These are phyloP conservation scores for Lutraria rhynchaena DNA, from an alignment of 1,140 invertebrate species.

Conservation along the genomic window DNA sequence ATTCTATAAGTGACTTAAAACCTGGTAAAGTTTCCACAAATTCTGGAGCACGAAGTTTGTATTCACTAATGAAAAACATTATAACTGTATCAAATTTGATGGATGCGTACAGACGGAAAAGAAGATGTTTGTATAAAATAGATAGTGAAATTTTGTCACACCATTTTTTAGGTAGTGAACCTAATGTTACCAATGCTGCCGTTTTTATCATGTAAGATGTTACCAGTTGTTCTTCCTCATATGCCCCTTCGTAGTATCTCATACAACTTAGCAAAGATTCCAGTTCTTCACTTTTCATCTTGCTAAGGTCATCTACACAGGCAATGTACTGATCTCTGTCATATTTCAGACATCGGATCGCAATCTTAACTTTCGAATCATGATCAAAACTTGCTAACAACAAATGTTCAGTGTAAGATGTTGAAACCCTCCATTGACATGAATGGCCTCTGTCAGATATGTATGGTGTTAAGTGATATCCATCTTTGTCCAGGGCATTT, in stretches of 20 bases:
- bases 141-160: neutral
- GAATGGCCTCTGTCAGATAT: neutral
- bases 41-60: constrained; percentile 31
- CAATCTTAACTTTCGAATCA: neutral
- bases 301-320: neutral
- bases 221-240: constrained; percentile 26
- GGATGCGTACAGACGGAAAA: neutral
- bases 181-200: neutral
- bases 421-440: constrained; percentile 44
- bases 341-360: neutral
- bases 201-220: constrained; percentile 41
- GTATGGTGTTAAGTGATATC: constrained; percentile 1
- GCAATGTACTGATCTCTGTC: neutral
- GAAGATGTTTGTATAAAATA: neutral
- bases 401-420: constrained; percentile 39
- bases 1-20: constrained; percentile 7
- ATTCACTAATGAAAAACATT: constrained; percentile 25
- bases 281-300: neutral
- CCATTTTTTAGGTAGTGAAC: neutral
- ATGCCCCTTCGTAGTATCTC: constrained; percentile 3
- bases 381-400: neutral
- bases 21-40: constrained; percentile 41
- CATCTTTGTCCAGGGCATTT: neutral
- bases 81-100: neutral
- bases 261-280: neutral